Evolutionary conservation across 2,113 vertebrate genomes (phyloP).

Genomic region (Takifugu flavidus): DNA sequence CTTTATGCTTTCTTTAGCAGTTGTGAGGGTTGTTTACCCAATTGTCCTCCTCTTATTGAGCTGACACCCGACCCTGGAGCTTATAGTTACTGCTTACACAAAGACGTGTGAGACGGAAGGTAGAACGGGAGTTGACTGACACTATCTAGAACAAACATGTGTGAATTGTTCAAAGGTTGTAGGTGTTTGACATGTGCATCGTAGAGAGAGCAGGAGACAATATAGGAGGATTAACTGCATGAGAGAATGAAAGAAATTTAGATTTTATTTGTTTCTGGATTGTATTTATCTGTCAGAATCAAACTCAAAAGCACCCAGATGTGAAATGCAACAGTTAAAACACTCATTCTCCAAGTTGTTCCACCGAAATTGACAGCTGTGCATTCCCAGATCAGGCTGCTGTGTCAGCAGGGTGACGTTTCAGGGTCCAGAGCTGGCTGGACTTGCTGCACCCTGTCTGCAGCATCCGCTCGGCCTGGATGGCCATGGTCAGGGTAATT

Average conservation of each 20-base stretch:
- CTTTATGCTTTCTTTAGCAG: no score
- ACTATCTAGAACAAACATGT: slow-evolving; percentile 42
- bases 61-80: slow-evolving; percentile 51
- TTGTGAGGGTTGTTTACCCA: neutral
- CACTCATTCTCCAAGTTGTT: no score
- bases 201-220: neutral
- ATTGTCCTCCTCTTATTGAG: slow-evolving; percentile 9
- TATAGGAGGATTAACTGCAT: no score
- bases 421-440: neutral
- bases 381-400: no score
- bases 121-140: slow-evolving; percentile 6
- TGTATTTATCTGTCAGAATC: no score
- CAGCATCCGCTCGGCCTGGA: slow-evolving; percentile 51
- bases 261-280: no score
- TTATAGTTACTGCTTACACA: slow-evolving; percentile 50
- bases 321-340: no score
- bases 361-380: no score
- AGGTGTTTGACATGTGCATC: slow-evolving; percentile 8
- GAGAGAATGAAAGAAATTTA: no score
- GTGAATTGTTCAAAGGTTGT: slow-evolving; percentile 25
- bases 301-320: no score
- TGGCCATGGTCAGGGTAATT: slow-evolving; percentile 61
- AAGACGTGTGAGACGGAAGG: slow-evolving; percentile 7
- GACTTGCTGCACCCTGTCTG: slow-evolving; percentile 12
- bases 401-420: slow-evolving; percentile 2